A percentile compares a stretch with the other conserved stretches of the same genome.
Conservation (phyloP, 2,113 vertebrate species). For the Grantiella picta region DNA sequence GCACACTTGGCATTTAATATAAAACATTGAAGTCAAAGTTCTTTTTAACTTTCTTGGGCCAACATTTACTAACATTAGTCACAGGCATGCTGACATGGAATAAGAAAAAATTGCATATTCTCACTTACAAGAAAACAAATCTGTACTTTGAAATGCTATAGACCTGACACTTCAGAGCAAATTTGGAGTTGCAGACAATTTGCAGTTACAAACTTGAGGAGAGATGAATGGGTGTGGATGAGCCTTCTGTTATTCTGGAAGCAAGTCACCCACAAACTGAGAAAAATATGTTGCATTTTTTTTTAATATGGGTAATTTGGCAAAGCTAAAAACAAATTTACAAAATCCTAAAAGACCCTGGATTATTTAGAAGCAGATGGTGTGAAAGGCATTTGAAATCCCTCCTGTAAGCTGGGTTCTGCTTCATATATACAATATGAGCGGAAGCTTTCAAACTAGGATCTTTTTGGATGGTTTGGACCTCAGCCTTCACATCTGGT, state of each 20-base stretch:
- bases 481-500: neutral
- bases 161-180: neutral
- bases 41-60: neutral
- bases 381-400: constrained; percentile 24
- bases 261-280: neutral
- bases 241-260: neutral
- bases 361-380: constrained; percentile 41
- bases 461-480: neutral
- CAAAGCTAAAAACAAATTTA: constrained; percentile 33
- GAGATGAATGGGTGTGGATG: neutral
- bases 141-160: neutral
- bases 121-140: neutral
- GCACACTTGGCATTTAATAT: neutral
- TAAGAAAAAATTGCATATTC: neutral
- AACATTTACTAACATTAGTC: neutral
- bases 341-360: neutral
- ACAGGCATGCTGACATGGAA: neutral
- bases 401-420: neutral
- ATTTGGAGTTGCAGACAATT: neutral
- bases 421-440: neutral
- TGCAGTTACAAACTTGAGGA: neutral
- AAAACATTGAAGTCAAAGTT: neutral
- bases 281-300: neutral
- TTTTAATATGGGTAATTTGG: constrained; percentile 11
- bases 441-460: neutral